Conservation (phyloP, 2,113 vertebrate genomes). For the Ameiurus melas region DNA sequence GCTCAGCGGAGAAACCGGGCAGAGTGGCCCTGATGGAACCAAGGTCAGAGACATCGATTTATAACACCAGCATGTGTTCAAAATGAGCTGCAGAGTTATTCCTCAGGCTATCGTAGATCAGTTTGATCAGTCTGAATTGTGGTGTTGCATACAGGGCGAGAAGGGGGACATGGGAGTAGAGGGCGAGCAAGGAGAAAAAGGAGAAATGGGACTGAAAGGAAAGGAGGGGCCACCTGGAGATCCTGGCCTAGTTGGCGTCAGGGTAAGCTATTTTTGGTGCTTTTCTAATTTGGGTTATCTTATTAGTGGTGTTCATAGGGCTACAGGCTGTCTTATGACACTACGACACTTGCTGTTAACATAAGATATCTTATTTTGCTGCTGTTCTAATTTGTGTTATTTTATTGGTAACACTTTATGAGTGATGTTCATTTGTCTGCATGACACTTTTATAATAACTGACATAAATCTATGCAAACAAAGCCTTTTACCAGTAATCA, state of each 20-base stretch:
- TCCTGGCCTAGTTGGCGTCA: conserved; percentile 83
- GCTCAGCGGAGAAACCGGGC: conserved; percentile 85
- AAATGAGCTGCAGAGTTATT: not conserved
- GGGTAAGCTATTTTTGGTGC: conserved; percentile 75
- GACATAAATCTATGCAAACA: not conserved
- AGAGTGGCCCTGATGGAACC: conserved; percentile 78
- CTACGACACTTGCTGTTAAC: not conserved
- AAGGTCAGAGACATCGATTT: conserved; percentile 75
- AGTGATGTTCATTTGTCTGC: not conserved
- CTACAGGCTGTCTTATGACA: not conserved
- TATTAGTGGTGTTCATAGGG: not conserved
- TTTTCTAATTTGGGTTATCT: not conserved
- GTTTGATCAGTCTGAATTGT: not conserved
- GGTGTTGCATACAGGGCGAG: conserved; percentile 79
- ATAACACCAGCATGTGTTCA: not conserved
- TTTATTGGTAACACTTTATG: not conserved
- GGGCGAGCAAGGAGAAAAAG: conserved; percentile 84
- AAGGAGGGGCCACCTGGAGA: conserved; percentile 81
- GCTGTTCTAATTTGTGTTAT: not conserved
- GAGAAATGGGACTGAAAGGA: conserved; percentile 83
- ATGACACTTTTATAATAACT: not conserved
- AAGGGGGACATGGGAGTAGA: conserved; percentile 86
- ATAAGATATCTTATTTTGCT: not conserved
- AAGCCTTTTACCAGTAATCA: not conserved
- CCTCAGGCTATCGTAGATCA: not conserved